phyloP scores from a whole-genome alignment of 53 echinoderm and acorn worm genomes.

The Echinometra lucunter region DNA sequence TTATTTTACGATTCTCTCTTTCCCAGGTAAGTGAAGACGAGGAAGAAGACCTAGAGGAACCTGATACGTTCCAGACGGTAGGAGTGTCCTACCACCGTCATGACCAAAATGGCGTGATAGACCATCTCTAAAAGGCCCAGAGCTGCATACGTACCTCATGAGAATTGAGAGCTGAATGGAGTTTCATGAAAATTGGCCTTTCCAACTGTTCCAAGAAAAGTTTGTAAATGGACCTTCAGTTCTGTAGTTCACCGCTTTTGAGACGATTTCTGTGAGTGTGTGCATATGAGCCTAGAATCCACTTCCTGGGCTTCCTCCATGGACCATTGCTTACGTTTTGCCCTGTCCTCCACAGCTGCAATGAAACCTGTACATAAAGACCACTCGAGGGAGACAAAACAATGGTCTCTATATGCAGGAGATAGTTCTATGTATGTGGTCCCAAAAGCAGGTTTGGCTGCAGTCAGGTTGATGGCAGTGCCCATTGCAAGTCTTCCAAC shows the following conservation, averaged over 20 bases:
- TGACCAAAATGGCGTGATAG: constrained; percentile 53
- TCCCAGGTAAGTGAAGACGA: constrained; percentile 74
- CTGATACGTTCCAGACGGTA: constrained; percentile 51
- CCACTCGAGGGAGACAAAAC: no score
- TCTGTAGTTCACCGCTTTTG: background rate
- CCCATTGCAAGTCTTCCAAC: background rate
- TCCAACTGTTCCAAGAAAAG: background rate
- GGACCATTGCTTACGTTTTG: background rate
- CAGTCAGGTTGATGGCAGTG: background rate
- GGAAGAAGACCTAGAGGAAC: constrained; percentile 72
- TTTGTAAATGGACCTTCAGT: background rate
- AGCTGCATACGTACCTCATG: background rate
- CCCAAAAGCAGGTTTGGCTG: no score
- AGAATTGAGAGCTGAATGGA: constrained; percentile 20
- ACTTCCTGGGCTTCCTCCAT: background rate
- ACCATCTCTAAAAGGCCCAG: constrained; percentile 53
- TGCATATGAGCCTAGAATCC: background rate
- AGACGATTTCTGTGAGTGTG: background rate
- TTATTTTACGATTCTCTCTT: background rate
- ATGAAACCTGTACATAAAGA: no score
- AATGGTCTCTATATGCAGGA: no score
- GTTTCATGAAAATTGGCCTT: background rate
- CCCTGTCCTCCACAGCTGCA: background rate
- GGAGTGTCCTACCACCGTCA: background rate
- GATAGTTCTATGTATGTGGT: no score